Evolutionary conservation across 2,888 invertebrate species (phyloP).

Genomic region (Cataglyphis rosenhaueri): DNA sequence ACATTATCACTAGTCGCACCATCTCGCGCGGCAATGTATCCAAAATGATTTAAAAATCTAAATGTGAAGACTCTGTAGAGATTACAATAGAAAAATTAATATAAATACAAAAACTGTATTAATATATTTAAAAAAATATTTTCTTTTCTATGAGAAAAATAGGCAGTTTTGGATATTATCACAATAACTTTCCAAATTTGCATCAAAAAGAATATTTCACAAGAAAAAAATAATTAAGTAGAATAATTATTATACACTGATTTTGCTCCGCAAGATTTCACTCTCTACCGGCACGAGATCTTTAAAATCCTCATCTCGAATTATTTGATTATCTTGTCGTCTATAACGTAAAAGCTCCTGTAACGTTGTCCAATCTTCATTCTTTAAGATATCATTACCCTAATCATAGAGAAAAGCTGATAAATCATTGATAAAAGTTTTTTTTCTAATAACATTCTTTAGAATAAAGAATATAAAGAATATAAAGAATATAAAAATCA

Average conservation of each 20-base stretch:
- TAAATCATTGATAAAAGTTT: background rate
- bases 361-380: slow-evolving; percentile 59
- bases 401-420: slow-evolving; percentile 30
- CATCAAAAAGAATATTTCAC: background rate
- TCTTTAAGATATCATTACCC: slow-evolving; percentile 63
- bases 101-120: background rate
- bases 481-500: slow-evolving; percentile 35
- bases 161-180: background rate
- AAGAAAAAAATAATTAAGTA: background rate
- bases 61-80: background rate
- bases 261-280: slow-evolving; percentile 36
- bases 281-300: slow-evolving; percentile 47
- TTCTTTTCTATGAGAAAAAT: background rate
- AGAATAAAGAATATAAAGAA: too few species aligned
- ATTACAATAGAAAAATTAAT: background rate
- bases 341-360: slow-evolving; percentile 60
- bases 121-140: background rate
- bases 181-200: background rate
- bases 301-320: background rate
- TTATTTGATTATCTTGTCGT: slow-evolving; percentile 17
- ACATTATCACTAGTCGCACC: background rate
- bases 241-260: background rate
- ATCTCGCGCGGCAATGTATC: background rate
- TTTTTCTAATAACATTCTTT: background rate
- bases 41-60: background rate